A percentile compares a stretch with the other conserved stretches of the same genome.
Conservation (phyloP, 2,888 invertebrate genomes). For the Sisyra terminalis region DNA sequence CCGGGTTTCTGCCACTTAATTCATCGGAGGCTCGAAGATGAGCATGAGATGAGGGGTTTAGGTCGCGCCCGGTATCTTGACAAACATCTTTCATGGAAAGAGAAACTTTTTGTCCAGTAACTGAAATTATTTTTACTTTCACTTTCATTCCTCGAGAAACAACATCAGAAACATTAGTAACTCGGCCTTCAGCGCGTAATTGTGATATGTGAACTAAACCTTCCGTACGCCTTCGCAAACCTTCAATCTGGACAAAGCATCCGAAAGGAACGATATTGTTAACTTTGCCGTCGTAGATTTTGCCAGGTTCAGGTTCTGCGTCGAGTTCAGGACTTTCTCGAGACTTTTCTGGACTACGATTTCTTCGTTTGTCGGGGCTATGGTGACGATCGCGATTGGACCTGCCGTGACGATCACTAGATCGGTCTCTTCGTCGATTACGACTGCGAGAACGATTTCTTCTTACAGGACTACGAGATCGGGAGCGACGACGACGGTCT, state of each 20-base stretch:
- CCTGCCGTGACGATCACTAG: conserved; percentile 17
- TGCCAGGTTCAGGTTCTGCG: conserved; percentile 52
- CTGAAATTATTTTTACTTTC: conserved; percentile 80
- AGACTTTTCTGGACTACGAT: conserved; percentile 12
- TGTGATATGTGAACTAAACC: conserved; percentile 96
- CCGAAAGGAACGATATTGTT: conserved; percentile 96
- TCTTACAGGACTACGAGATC: conserved; percentile 12
- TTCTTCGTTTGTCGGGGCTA: conserved; percentile 11
- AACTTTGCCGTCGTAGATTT: conserved; percentile 87
- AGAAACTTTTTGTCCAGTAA: conserved; percentile 90
- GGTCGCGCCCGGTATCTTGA: conserved; percentile 83
- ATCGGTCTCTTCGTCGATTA: conserved; percentile 14
- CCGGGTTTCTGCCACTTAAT: conserved; percentile 75
- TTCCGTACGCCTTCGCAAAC: conserved; percentile 77
- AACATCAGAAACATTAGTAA: conserved; percentile 87
- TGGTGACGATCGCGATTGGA: conserved; percentile 15
- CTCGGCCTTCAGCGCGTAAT: conserved; percentile 79
- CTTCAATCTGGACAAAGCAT: conserved; percentile 92
- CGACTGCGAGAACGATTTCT: conserved; percentile 10
- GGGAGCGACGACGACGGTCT: conserved; percentile 22
- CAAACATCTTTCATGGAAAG: conserved; percentile 97
- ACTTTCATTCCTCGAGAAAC: conserved; percentile 79
- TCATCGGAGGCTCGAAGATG: conserved; percentile 43
- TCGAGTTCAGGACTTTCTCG: conserved; percentile 27
- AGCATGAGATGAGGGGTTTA: conserved; percentile 70